Evolutionary conservation across 2,113 vertebrate species (phyloP).

Genomic region (Choloepus hoffmanni): DNA sequence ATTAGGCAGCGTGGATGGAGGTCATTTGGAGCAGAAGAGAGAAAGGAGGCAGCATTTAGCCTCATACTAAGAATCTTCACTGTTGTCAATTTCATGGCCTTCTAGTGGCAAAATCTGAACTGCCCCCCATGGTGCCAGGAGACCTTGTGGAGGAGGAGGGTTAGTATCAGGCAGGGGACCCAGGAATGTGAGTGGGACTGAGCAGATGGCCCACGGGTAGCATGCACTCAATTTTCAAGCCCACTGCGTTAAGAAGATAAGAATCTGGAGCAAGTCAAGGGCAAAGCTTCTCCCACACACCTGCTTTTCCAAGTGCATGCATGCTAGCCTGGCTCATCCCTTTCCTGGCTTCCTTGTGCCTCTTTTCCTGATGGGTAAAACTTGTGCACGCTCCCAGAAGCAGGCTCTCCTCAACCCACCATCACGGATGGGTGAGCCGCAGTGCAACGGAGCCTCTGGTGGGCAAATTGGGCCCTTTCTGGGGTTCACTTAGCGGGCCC

Average conservation of each 20-base stretch:
- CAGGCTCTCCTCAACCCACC: accelerated
- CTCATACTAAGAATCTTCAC: not conserved
- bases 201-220: accelerated
- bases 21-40: not conserved
- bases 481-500: not conserved
- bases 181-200: accelerated
- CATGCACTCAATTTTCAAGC: accelerated
- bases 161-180: not conserved
- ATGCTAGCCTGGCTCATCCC: accelerated
- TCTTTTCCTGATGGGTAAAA: not conserved
- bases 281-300: accelerated
- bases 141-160: accelerated
- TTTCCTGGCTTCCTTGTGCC: accelerated
- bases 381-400: accelerated
- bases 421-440: not conserved
- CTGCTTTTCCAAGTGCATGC: too few relatives aligned
- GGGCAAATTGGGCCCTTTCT: too few relatives aligned
- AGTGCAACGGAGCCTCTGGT: accelerated
- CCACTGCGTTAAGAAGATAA: accelerated
- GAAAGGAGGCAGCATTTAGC: not conserved
- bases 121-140: not conserved
- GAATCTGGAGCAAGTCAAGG: too few relatives aligned
- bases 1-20: accelerated
- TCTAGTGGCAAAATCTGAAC: not conserved
- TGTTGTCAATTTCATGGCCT: not conserved